These are phyloP conservation scores for Pedetes capensis DNA, from an alignment of 2,113 vertebrate species.

Conservation along the genomic window DNA sequence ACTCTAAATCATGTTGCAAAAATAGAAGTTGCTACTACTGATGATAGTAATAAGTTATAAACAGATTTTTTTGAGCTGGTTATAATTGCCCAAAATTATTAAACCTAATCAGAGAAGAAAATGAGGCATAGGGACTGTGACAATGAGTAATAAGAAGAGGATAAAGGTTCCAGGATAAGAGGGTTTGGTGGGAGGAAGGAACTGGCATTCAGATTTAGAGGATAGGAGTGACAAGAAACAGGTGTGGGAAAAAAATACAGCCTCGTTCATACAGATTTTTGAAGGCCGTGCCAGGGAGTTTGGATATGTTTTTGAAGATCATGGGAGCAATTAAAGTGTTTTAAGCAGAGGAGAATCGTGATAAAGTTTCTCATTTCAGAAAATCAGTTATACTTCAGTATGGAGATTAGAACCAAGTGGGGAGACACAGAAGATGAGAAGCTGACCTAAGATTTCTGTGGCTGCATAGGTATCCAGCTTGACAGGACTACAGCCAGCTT, in stretches of 20 bases:
- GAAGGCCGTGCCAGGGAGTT: not conserved
- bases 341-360: not conserved
- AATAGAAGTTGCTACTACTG: not conserved
- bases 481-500: not conserved
- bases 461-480: not conserved
- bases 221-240: not conserved
- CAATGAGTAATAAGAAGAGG: not conserved
- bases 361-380: not conserved
- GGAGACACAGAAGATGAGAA: not conserved
- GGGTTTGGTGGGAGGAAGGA: not conserved
- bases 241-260: no score
- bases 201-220: not conserved
- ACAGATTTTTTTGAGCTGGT: not conserved
- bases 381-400: not conserved
- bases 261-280: not conserved
- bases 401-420: not conserved
- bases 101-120: not conserved
- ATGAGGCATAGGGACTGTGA: not conserved
- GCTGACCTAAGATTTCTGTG: not conserved
- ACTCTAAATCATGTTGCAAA: not conserved
- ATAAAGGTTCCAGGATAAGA: not conserved
- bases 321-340: not conserved
- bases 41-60: not conserved
- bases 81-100: not conserved
- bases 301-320: not conserved